A percentile compares a stretch with the other conserved stretches of the same genome.
Evolutionary conservation across 2,113 vertebrate genomes (phyloP).

Genomic region (Panthera tigris): DNA sequence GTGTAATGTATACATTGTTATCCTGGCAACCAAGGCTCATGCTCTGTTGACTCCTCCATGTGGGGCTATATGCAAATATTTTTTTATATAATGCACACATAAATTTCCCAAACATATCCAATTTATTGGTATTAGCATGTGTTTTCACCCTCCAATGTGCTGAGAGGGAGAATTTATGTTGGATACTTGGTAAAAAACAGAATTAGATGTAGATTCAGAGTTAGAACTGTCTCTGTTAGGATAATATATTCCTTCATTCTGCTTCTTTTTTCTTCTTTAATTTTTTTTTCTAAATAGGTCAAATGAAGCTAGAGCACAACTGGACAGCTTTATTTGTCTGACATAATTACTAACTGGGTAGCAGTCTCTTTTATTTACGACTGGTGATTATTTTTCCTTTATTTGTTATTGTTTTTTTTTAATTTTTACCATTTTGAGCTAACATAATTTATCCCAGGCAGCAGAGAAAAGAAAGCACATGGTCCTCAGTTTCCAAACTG

Average conservation of each 20-base stretch:
- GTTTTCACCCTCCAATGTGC: conserved; percentile 32
- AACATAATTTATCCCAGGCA: not conserved
- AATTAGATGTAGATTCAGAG: conserved; percentile 30
- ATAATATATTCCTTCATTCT: not conserved
- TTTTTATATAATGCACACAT: conserved; percentile 15
- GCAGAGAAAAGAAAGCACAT: not conserved
- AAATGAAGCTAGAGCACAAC: conserved; percentile 13
- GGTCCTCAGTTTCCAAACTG: not conserved
- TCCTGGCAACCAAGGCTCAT: not conserved
- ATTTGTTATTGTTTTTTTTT: not conserved
- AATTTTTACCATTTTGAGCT: not conserved
- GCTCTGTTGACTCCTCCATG: not conserved
- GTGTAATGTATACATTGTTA: not conserved
- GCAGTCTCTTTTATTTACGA: conserved; percentile 20
- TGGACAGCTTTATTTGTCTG: conserved; percentile 33
- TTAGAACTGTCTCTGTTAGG: not conserved
- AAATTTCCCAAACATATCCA: conserved; percentile 16
- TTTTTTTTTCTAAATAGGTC: conserved; percentile 61
- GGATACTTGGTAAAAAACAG: conserved; percentile 44
- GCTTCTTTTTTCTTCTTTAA: not conserved
- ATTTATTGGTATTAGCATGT: conserved; percentile 54
- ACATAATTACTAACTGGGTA: conserved; percentile 19
- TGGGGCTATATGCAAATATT: not conserved
- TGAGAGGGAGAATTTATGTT: conserved; percentile 54
- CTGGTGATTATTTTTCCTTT: not conserved